Base-by-base conservation (phyloP, 2,888 invertebrate species). In the Mechanitis messenoides region DNA sequence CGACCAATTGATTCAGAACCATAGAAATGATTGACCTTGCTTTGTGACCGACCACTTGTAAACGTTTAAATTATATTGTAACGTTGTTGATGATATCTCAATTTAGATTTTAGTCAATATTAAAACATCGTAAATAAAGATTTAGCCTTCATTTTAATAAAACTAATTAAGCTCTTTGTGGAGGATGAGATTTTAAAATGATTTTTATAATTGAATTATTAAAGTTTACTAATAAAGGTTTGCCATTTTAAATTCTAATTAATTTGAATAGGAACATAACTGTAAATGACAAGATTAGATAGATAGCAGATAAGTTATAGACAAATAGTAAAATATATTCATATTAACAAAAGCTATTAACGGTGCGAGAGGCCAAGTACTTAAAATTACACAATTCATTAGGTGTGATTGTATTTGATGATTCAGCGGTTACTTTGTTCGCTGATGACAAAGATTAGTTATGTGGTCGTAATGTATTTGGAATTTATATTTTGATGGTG, bases 301-400 rank as follows among this genome's bases (percentile, higher is more conserved):
- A 50, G 50, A 50, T 50, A 31, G 42, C 7, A 50, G 50, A 50
- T 50, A 50, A 50, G 31, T 31, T 50, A 31, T 4, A 50, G 50
- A 31, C 50, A 50, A 31, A 31, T 7, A 50, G 28, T 28, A 50
- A 50, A 50, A 50, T 50, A 50, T 50, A 50, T 50, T 31, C 31
- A 50, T 31, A 50, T 50, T 50, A 64, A 64, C 59, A 64, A 59
- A 54, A 47, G 46, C 77, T 77, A 80, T 84, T 83, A 83, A 80
- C 80, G 72, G 81, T 79, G 81, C 80, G 80, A 78, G 73, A 79
- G 77, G 78, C 73, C 72, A 72, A 75, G 61, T 60, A 75, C 74
- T 73, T 70, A 72, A 78, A 81, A 85, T 87, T 83, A 84, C 84
- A 84, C 87, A 85, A 87, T 85, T 88, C 88, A 88, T 90, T 88